Conservation (phyloP, 2,888 invertebrate genomes). For the Drosophila mercatorum region DNA sequence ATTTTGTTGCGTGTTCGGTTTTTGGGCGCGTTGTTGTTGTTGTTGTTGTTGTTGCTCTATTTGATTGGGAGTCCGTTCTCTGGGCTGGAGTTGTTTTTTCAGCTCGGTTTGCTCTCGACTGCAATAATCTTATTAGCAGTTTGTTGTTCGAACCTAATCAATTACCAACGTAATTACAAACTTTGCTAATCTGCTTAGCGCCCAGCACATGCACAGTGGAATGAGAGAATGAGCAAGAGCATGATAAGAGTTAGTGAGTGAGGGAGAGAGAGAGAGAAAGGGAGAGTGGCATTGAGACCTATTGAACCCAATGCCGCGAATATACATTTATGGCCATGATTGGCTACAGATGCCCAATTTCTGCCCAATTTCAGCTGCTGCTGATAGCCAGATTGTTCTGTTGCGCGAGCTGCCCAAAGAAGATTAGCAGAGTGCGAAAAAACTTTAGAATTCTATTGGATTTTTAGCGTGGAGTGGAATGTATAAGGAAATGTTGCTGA, state of each 20-base stretch:
- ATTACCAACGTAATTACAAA: conserved; percentile 85
- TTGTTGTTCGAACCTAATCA: conserved; percentile 85
- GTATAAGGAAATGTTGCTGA: not conserved
- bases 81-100: conserved; percentile 72
- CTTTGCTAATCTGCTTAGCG: conserved; percentile 84
- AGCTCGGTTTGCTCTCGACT: conserved; percentile 81
- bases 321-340: conserved; percentile 22
- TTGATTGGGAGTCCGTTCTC: conserved; percentile 18
- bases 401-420: not conserved
- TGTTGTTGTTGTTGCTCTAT: conserved; percentile 16
- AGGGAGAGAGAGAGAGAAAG: not conserved
- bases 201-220: conserved; percentile 27
- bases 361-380: conserved; percentile 18
- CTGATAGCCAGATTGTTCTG: conserved; percentile 22
- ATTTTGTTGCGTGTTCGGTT: conserved; percentile 79
- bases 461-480: not conserved
- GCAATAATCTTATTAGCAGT: conserved; percentile 85
- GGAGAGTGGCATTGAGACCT: not conserved
- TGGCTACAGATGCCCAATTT: conserved; percentile 23
- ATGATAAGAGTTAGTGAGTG: not conserved
- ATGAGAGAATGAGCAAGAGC: not conserved
- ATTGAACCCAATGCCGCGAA: conserved; percentile 9
- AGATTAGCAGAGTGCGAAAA: not conserved
- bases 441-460: not conserved
- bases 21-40: conserved; percentile 27